Evolutionary conservation across 2,888 invertebrate genomes (phyloP).

Genomic region (Lasioglossum vierecki): DNA sequence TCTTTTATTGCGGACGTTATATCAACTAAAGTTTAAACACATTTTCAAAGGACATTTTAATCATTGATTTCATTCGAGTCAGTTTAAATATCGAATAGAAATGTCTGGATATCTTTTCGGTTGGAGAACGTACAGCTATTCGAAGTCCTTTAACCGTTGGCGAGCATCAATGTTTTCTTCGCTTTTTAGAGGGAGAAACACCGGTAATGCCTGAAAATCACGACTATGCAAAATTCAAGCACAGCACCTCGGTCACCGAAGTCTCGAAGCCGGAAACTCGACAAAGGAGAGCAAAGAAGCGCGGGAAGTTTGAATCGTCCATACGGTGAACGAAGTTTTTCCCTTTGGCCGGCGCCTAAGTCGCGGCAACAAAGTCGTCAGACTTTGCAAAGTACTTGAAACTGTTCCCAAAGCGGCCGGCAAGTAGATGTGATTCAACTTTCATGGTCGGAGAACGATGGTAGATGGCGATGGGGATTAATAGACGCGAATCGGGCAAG

Average conservation of each 20-base stretch:
- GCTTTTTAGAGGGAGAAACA: too few relatives aligned
- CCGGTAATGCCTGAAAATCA: background rate
- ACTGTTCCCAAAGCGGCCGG: constrained; percentile 40
- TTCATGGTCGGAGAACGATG: constrained; percentile 36
- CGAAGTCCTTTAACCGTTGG: background rate
- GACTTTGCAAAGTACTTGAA: constrained; percentile 46
- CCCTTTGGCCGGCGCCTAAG: background rate
- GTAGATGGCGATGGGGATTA: constrained; percentile 19
- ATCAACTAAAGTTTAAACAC: background rate
- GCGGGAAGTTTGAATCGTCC: constrained; percentile 4
- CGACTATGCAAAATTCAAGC: background rate
- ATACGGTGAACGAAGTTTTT: constrained; percentile 22
- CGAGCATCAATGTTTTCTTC: background rate
- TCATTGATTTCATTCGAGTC: background rate
- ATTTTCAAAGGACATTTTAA: background rate
- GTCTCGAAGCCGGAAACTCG: background rate
- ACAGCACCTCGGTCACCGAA: background rate
- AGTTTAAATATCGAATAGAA: background rate
- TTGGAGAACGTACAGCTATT: too few relatives aligned
- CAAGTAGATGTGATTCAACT: constrained; percentile 59
- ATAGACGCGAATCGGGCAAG: constrained; percentile 49
- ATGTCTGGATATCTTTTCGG: background rate
- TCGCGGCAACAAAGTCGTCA: constrained; percentile 28
- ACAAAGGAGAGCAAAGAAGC: background rate
- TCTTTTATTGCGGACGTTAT: background rate